Evolutionary conservation across 2,888 invertebrate genomes (phyloP).

Genomic region (Quadriops clusia): DNA sequence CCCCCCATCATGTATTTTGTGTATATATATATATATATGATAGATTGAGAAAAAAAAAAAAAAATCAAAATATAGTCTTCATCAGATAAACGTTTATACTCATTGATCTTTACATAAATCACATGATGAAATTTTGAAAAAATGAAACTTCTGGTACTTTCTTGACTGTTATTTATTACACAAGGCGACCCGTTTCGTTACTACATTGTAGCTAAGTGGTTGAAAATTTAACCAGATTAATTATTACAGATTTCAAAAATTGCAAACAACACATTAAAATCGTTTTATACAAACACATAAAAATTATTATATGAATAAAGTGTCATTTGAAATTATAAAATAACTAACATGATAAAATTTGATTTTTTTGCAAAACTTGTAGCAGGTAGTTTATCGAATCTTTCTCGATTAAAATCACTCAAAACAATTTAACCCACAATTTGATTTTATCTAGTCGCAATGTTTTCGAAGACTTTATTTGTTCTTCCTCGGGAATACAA

Average conservation of each 20-base stretch:
- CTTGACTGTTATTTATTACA: no score
- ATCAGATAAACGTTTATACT: conserved; percentile 5
- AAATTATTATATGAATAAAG: no score
- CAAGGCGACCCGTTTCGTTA: conserved; percentile 2
- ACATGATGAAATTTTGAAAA: neutral
- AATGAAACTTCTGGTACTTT: no score
- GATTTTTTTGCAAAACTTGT: no score
- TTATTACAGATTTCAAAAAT: neutral
- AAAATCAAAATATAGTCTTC: neutral
- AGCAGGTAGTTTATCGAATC: no score
- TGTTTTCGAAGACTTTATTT: no score
- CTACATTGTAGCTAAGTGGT: neutral
- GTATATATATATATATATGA: conserved; percentile 1
- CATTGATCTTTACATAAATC: conserved; percentile 1
- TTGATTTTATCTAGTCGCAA: no score
- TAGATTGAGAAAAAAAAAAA: conserved; percentile 2
- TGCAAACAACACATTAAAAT: neutral
- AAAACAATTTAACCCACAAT: no score
- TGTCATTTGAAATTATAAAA: no score
- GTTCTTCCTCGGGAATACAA: no score
- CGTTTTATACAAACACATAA: neutral
- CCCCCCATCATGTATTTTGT: conserved; percentile 1
- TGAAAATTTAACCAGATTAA: neutral
- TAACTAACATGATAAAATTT: no score
- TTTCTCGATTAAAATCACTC: no score